Base-by-base conservation (phyloP, 2,113 vertebrate genomes). In the Mustela nigripes region DNA sequence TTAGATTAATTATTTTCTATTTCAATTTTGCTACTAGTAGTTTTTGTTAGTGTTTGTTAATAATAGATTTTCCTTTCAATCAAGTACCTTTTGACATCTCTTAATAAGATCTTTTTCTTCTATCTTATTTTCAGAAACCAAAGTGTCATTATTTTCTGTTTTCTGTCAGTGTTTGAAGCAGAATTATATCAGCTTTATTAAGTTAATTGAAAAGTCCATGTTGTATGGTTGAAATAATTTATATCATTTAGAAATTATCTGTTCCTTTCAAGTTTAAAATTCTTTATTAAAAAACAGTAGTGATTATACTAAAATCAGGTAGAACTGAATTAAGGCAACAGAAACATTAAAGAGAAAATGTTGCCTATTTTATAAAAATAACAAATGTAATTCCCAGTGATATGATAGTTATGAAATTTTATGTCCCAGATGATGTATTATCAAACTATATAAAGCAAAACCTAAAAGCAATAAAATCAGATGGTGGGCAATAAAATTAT, bases 401-500 rank as follows among this genome's bases (percentile, higher is more conserved):
- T 95, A 83, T 18, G 4, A 82, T 50, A 63, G 16, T 96, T 93
- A 89, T 74, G 80, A 97, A 96, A 96, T 45, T 96, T 95, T 98
- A 92, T 97, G 62, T 95, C 48, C 90, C 87, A 97, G 89, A 90
- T 96, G 94, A 81, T 84, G 71, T 87, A 95, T 91, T 95, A 79
- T 92, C 45, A 96, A 97, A 95, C 39, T 95, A 87, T 87, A 90
- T 89, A 97, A 97, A 97, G 67, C 74, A 97, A 98, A 95, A 83
- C 63, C 24, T 79, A 83, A 87, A 89, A 89, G 82, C 83, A 97
- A 50, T 92, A 79, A 97, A 95, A 90, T 94, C 31, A 97, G 53
- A 94, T 74, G 76, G 82, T 76, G 22, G 58, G 50, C 87, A 92
- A 94, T 97, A 89, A 97, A 97, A 94, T 97, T 89, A 96, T 86